Evolutionary conservation across 2,113 vertebrate species (phyloP).

Genomic region (Apodemus sylvaticus): DNA sequence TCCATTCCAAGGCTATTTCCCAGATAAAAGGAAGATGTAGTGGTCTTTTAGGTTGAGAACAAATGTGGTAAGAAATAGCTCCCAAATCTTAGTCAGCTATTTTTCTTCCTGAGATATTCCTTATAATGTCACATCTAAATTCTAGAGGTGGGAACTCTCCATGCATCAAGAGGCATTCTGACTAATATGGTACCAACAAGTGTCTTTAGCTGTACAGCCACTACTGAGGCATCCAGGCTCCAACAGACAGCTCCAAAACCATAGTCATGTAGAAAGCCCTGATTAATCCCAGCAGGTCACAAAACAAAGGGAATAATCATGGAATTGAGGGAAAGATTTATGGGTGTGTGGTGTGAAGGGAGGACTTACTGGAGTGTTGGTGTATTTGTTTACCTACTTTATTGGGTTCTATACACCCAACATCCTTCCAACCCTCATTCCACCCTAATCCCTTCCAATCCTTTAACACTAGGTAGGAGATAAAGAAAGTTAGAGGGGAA

Average conservation of each 20-base stretch:
- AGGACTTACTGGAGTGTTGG: neutral
- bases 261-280: neutral
- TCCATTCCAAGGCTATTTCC: neutral
- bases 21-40: conserved; percentile 28
- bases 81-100: neutral
- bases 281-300: neutral
- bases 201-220: neutral
- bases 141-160: neutral
- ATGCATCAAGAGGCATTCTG: accelerated
- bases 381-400: too few species aligned
- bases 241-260: too few species aligned
- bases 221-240: neutral
- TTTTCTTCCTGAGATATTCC: neutral
- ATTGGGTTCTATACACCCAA: too few species aligned
- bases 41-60: neutral
- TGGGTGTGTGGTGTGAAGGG: too few species aligned
- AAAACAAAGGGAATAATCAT: neutral
- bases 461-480: too few species aligned
- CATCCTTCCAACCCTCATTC: too few species aligned
- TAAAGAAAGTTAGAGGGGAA: too few species aligned
- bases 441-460: too few species aligned
- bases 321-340: neutral
- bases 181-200: neutral
- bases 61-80: neutral
- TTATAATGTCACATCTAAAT: neutral